These are phyloP conservation scores for Drosophila tsacasi DNA, from an alignment of 1,140 invertebrate species.

Conservation along the genomic window DNA sequence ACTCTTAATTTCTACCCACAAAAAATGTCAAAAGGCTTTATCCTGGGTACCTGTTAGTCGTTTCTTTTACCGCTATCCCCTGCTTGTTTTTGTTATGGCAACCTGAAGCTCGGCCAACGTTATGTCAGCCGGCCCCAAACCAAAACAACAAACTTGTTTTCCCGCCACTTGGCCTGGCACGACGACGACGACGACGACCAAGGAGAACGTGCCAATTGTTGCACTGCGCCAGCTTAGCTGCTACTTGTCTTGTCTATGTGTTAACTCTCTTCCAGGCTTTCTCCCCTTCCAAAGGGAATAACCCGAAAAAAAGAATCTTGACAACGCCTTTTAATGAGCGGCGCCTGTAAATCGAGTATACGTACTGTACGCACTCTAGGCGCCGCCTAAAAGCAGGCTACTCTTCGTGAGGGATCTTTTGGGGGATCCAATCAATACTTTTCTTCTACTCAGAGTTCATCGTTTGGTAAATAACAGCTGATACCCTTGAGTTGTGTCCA, in stretches of 20 bases:
- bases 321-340: background rate
- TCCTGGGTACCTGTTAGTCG: no score
- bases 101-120: slow-evolving; percentile 50
- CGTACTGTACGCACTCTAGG: background rate
- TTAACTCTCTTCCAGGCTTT: background rate
- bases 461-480: slow-evolving; percentile 22
- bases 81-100: slow-evolving; percentile 50
- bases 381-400: slow-evolving; percentile 25
- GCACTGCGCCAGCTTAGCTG: slow-evolving; percentile 11
- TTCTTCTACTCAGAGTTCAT: background rate
- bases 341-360: slow-evolving; percentile 7
- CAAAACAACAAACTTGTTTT: slow-evolving; percentile 43
- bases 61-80: background rate
- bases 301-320: background rate
- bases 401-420: background rate
- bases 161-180: slow-evolving; percentile 19
- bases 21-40: no score
- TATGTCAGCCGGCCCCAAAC: slow-evolving; percentile 52
- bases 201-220: slow-evolving; percentile 36
- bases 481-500: slow-evolving; percentile 12
- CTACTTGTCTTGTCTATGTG: background rate
- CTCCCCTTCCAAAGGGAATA: background rate
- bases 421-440: slow-evolving; percentile 6
- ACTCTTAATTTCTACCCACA: no score
- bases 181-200: background rate